Evolutionary conservation across 35 echinoderm and acorn worm genomes (phyloP).

Genomic region (Strongylocentrotus purpuratus): DNA sequence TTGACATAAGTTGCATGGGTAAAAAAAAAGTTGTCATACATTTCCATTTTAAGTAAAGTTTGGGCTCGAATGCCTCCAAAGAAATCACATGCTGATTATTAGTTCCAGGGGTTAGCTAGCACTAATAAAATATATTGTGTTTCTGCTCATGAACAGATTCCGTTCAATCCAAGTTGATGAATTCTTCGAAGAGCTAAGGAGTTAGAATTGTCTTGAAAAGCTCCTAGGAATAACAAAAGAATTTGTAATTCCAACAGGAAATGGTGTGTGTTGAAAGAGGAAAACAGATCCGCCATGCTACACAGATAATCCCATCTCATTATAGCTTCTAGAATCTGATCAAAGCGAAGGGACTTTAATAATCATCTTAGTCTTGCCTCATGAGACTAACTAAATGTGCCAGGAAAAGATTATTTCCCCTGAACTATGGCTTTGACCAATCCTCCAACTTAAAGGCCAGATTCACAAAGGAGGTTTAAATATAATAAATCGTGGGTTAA

Average conservation of each 20-base stretch:
- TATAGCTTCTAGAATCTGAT: not conserved
- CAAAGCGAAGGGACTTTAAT: not conserved
- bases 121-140: not conserved
- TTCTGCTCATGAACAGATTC: not conserved
- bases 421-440: no score
- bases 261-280: not conserved
- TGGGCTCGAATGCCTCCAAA: no score
- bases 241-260: not conserved
- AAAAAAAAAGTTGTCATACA: no score
- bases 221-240: not conserved
- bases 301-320: not conserved
- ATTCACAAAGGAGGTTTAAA: no score
- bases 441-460: no score
- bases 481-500: no score
- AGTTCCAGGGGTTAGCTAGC: not conserved
- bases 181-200: not conserved
- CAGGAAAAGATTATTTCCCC: no score
- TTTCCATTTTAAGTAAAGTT: no score
- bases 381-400: not conserved
- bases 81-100: no score
- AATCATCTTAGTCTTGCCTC: not conserved
- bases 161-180: not conserved
- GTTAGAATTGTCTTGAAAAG: no score
- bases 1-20: no score
- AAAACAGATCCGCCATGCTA: not conserved